Base-by-base conservation (phyloP, 2,888 invertebrate genomes). In the Protula sp. region DNA sequence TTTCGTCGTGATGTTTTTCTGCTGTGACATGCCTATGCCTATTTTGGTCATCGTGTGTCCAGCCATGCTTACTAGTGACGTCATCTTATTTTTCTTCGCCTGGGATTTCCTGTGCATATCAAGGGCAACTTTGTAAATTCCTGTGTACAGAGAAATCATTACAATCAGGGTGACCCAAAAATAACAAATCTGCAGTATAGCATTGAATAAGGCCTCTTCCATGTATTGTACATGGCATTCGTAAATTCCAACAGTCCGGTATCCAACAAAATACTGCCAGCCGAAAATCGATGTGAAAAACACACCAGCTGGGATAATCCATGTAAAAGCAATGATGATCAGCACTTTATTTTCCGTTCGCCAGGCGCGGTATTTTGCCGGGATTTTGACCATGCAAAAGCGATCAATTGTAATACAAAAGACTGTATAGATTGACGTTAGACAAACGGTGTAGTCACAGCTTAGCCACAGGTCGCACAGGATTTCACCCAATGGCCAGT, bases 241-340 rank as follows among this genome's bases (percentile, higher is more conserved):
- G 9, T 38, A 14, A 19, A 19, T 38, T 19, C 19, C 19, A 57
- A 95, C 85, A 72, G 94, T 92, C 63, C 95, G 85, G 75, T 89
- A 90, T 26, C 97, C 97, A 52, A 94, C 90, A 76, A 98, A 98
- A 80, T 94, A 94, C 78, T 97, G 97, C 95, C 98, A 99, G 50
- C 98, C 98, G 77, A 99, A 95, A 70, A 99, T 98, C 65, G 94
- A 94, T 68, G 94, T 93, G 82, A 98, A 98, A 83, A 99, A 99
- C 9, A 99, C 84, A 60, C 95, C 83, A 1, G 94, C 91, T 53
- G 99, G 99, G 70, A 99, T 90, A 58, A 95, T 90, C 97, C 97
- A 98, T 0, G 94, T 95, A 51, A 94, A 89, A 2, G 91, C 90
- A 1, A 97, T 92, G 92, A 97, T 94, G 86, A 91, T 90, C 63